These are phyloP conservation scores for Mobula birostris DNA, from an alignment of 2,113 vertebrate species.

Conservation along the genomic window DNA sequence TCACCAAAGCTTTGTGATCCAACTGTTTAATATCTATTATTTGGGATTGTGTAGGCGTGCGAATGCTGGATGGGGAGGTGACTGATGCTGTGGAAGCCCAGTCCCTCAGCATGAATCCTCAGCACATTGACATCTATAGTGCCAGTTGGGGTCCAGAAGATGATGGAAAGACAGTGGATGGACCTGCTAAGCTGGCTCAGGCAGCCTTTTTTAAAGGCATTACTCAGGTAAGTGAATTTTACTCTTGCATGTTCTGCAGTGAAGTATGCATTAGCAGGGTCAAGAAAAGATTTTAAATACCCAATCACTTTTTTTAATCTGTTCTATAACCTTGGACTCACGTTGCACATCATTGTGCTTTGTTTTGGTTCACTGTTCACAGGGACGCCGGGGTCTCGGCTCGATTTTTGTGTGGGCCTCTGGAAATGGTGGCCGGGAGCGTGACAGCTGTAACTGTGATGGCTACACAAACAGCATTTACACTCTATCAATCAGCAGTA, in stretches of 20 bases:
- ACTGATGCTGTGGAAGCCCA: constrained; percentile 92
- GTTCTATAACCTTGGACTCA: background rate
- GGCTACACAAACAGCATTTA: constrained; percentile 99
- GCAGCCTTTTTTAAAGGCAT: constrained; percentile 88
- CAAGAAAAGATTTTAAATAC: no score
- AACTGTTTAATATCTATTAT: background rate
- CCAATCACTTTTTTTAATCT: background rate
- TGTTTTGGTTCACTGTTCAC: constrained; percentile 29
- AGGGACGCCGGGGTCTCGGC: constrained; percentile 84
- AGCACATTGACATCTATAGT: constrained; percentile 87
- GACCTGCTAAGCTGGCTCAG: constrained; percentile 85
- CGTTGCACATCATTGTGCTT: background rate
- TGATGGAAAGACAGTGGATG: constrained; percentile 89
- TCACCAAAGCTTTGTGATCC: no score
- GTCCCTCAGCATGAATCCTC: constrained; percentile 84
- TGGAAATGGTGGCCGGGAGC: constrained; percentile 85
- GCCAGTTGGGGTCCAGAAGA: constrained; percentile 95
- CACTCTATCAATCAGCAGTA: constrained; percentile 97
- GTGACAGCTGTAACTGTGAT: constrained; percentile 97
- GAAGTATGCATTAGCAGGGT: background rate
- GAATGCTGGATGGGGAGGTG: constrained; percentile 96
- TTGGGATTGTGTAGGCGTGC: constrained; percentile 69
- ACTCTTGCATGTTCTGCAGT: background rate
- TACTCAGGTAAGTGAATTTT: constrained; percentile 65
- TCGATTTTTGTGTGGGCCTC: constrained; percentile 99